phyloP scores from a whole-genome alignment of 2,888 invertebrate genomes.

The Zelleria hepariella region DNA sequence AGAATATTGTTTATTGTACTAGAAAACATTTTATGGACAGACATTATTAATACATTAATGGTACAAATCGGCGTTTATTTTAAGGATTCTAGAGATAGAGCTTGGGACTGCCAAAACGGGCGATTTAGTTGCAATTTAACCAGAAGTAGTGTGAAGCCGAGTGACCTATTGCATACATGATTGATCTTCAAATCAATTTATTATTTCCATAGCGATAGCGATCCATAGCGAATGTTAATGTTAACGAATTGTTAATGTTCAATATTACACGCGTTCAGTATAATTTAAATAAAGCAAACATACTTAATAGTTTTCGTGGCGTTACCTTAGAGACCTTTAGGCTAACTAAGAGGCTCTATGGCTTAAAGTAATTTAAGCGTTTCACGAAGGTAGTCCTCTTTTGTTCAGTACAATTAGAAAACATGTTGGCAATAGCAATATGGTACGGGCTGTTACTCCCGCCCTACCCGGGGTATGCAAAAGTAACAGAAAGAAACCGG shows the following conservation, averaged over 20 bases:
- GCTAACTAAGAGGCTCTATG: background rate
- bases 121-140: no score
- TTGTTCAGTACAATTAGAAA: background rate
- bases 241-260: no score
- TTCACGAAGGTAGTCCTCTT: background rate
- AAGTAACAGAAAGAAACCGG: conserved; percentile 60
- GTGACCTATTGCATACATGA: background rate
- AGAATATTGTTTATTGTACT: no score
- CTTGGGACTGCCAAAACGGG: no score
- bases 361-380: background rate
- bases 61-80: no score
- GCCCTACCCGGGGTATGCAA: conserved; percentile 25
- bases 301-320: no score
- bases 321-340: no score
- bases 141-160: background rate
- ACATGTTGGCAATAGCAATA: conserved; percentile 6
- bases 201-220: background rate
- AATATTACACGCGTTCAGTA: no score
- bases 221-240: background rate
- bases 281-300: no score
- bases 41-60: no score
- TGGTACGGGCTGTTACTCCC: conserved; percentile 20
- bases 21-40: no score
- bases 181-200: background rate
- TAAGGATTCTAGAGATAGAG: no score